Evolutionary conservation across 2,113 vertebrate genomes (phyloP).

Genomic region (Sakesphorus luctuosus): DNA sequence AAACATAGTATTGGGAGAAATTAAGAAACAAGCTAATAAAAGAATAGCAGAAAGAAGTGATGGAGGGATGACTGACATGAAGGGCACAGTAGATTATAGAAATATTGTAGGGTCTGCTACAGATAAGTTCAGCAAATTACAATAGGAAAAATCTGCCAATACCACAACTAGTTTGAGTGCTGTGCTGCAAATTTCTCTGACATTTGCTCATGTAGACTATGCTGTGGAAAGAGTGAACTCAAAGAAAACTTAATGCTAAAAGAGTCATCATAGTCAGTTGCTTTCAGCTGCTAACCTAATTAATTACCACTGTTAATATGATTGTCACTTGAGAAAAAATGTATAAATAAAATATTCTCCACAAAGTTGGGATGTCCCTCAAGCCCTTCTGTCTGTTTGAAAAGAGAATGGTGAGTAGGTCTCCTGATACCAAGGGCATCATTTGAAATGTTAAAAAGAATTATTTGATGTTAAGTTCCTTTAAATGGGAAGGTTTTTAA

Average conservation of each 20-base stretch:
- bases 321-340: constrained; percentile 4
- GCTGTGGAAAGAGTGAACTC: background rate
- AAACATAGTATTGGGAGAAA: background rate
- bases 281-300: background rate
- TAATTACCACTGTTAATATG: constrained; percentile 10
- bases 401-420: background rate
- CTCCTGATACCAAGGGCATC: constrained; percentile 2
- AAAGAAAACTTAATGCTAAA: background rate
- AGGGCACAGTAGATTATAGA: background rate
- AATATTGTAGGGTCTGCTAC: background rate
- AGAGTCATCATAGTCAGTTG: background rate
- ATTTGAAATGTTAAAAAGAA: constrained; percentile 17
- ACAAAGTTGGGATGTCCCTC: background rate
- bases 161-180: background rate
- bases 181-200: background rate
- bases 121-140: background rate
- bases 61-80: background rate
- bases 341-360: constrained; percentile 23
- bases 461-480: background rate
- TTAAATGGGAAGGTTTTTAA: background rate
- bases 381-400: background rate
- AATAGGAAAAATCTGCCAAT: background rate
- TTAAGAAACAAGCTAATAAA: background rate
- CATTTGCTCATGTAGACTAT: background rate
- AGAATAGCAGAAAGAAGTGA: background rate